Evolutionary conservation across 2,113 vertebrate genomes (phyloP).

Genomic region (Tenrec ecaudatus): DNA sequence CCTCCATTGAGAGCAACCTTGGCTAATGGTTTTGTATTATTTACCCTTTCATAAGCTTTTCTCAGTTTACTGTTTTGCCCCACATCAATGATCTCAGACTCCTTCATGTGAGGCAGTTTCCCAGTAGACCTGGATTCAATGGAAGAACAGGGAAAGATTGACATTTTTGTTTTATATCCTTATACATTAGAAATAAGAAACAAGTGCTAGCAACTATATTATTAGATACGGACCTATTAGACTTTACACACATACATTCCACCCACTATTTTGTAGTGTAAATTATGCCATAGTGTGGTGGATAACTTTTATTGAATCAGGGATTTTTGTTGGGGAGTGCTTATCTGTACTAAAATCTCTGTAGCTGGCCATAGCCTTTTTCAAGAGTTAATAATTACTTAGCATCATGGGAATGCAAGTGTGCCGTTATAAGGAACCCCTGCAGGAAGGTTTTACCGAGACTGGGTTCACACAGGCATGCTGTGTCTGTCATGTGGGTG

Average conservation of each 20-base stretch:
- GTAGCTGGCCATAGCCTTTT: slow-evolving; percentile 28
- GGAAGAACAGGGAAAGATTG: no score
- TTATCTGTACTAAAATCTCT: not conserved
- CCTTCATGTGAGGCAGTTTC: slow-evolving; percentile 5
- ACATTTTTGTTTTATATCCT: not conserved
- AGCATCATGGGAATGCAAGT: slow-evolving; percentile 30
- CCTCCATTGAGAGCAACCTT: no score
- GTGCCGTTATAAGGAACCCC: not conserved
- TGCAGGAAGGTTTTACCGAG: slow-evolving; percentile 34
- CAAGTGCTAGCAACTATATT: no score
- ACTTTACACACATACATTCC: not conserved
- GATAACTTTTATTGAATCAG: not conserved
- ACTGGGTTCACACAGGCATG: slow-evolving; percentile 68
- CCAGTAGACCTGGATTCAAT: slow-evolving; percentile 10
- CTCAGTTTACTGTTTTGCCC: no score
- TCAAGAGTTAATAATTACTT: not conserved
- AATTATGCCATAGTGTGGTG: not conserved
- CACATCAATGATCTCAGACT: not conserved
- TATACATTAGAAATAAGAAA: no score
- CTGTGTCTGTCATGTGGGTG: slow-evolving; percentile 19
- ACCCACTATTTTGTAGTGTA: not conserved
- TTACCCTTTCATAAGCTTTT: no score
- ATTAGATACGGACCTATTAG: no score
- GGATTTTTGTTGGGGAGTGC: not conserved
- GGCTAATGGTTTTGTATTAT: no score